Evolutionary conservation across 2,888 invertebrate genomes (phyloP), one percentile per base, ranked within the genome.

Genomic region (Malachius bipustulatus): DNA sequence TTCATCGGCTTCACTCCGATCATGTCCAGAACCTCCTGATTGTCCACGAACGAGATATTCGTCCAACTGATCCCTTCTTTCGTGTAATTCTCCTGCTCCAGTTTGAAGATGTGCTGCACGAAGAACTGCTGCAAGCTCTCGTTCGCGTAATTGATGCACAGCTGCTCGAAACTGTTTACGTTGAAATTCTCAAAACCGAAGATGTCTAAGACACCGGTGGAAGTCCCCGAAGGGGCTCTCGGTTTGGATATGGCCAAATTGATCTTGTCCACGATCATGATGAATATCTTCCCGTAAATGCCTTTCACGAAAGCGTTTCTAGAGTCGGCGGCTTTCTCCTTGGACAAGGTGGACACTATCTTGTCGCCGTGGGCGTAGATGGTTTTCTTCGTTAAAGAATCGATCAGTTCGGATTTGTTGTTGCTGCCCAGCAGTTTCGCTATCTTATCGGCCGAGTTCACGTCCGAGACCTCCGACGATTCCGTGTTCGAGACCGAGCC

Each of bases 171-270:
- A 60, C 90, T 90, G 58, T 93, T 93, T 4, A 70, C 70, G 3
- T 77, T 75, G 54, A 96, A 94, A 58, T 93, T 94, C 66, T 96
- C 96, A 63, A 96, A 97, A 1, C 96, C 96, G 56, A 94, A 96
- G 47, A 96, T 94, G 59, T 96, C 96, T 41, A 96, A 66, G 1
- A 96, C 85, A 1, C 94, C 94, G 41, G 96, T 91, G 0, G 83
- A 82, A 16, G 69, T 71, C 45, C 76, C 73, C 2, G 65, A 66
- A 1, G 69, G 60, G 16, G 67, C 62, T 45, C 73, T 71, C 3
- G 74, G 71, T 59, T 75, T 78, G 49, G 72, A 74, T 40, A 94
- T 81, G 3, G 90, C 85, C 45, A 73, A 70, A 57, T 96, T 96
- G 44, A 94, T 89, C 61, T 87, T 84, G 11, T 81, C 75, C 0